These are phyloP conservation scores for Trichoplax adhaerens DNA, from an alignment of 37 sponge, comb jelly and placozoan genomes.

Conservation along the genomic window DNA sequence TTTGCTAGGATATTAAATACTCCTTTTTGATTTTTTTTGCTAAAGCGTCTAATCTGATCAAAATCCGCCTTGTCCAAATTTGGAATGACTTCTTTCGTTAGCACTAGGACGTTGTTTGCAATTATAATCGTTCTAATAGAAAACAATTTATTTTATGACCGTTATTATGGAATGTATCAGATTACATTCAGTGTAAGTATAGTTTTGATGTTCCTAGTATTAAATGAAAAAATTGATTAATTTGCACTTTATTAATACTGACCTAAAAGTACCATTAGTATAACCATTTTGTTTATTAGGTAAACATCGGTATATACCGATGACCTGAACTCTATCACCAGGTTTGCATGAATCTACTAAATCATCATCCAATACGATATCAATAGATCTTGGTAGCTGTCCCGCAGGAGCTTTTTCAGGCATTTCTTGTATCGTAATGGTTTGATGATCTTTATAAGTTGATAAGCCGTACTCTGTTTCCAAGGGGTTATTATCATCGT, in stretches of 20 bases:
- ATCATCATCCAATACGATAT: slow-evolving; percentile 76
- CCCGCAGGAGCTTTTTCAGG: slow-evolving; percentile 98
- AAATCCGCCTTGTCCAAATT: slow-evolving; percentile 55
- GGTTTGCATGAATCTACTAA: slow-evolving; percentile 90
- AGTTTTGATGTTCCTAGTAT: too few relatives aligned
- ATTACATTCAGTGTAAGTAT: too few relatives aligned
- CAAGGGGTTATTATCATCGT: slow-evolving; percentile 89
- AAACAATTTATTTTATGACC: not conserved
- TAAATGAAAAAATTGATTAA: not conserved
- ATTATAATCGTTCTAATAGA: slow-evolving; percentile 42
- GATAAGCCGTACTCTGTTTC: slow-evolving; percentile 97
- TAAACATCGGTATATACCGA: slow-evolving; percentile 81
- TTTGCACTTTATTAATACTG: not conserved
- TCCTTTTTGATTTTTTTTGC: slow-evolving; percentile 2
- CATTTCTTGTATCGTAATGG: slow-evolving; percentile 89
- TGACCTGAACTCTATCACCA: slow-evolving; percentile 73
- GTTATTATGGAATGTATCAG: not conserved
- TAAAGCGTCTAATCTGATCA: slow-evolving; percentile 60
- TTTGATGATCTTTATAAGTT: slow-evolving; percentile 75
- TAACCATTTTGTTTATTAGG: slow-evolving; percentile 74
- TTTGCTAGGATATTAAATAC: slow-evolving; percentile 72
- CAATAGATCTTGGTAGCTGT: slow-evolving; percentile 90
- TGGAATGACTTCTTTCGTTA: slow-evolving; percentile 66
- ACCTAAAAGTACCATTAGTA: slow-evolving; percentile 74
- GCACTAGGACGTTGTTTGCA: slow-evolving; percentile 56